Evolutionary conservation across 2,888 invertebrate species (phyloP), one percentile per base, ranked within the genome.

Genomic region (Theodoxus fluviatilis): DNA sequence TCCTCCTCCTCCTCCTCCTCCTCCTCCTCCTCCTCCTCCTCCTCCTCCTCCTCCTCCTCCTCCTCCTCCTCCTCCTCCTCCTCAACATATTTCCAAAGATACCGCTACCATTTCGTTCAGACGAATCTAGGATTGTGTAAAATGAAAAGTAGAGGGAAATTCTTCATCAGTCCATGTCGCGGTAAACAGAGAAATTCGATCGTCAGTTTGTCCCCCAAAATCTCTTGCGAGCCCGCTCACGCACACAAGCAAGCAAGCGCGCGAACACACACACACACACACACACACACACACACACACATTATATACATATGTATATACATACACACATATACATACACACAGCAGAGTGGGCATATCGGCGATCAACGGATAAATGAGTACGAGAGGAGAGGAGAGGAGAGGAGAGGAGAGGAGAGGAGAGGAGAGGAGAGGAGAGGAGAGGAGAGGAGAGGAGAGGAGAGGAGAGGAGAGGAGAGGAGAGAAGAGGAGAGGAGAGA

Each of bases 201-300:
- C 9, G 25, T 57, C 57, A 31, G 57, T 3, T 31, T 52, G 9
- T 57, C 57, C 31, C 28, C 31, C 57, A 31, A 7, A 31, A 25
- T 25, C 57, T 25, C 57, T 57, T 31, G 49, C 4, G 18, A 6
- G 18, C 3, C n/a, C 52, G 25, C 6, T 22, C 52, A 52, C 52
- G 25, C n/a, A 52, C 52, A 52, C 52, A 52, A n/a, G 25, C 52
- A 52, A n/a, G 25, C 52, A 52, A n/a, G 25, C 52, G 25, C 52
- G 25, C 52, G 25, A n/a, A 52, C 52, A 52, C 52, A 52, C 52
- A 52, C 52, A 52, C 52, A 52, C 52, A 52, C 52, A 52, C 52
- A 52, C 52, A 52, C 52, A 52, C 52, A 52, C 52, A 52, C 52
- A 52, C 52, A 52, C 52, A 52, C 52, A n/a, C 18, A n/a, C 18